Evolutionary conservation across 1,140 invertebrate species (phyloP).

Genomic region (Plutomurus gul): DNA sequence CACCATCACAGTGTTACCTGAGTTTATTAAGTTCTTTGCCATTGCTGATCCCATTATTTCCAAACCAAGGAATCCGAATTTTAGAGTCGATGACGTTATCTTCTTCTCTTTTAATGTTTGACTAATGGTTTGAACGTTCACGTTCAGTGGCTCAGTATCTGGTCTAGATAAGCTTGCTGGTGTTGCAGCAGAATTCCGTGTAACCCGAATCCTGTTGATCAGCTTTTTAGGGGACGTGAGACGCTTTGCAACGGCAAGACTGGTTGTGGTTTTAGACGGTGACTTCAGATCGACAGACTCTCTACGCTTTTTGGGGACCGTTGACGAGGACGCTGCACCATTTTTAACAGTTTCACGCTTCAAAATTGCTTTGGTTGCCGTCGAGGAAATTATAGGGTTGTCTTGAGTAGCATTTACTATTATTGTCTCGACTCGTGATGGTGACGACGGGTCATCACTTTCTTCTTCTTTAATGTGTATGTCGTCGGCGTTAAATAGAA

Average conservation of each 20-base stretch:
- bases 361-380: too few relatives aligned
- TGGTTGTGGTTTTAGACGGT: too few relatives aligned
- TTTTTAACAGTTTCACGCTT: conserved; percentile 11
- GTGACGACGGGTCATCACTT: too few relatives aligned
- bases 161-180: background rate
- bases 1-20: conserved; percentile 88
- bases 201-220: conserved; percentile 62
- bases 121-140: background rate
- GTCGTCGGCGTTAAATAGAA: background rate
- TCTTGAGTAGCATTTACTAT: too few relatives aligned
- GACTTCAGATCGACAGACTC: background rate
- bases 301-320: conserved; percentile 37
- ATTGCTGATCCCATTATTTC: conserved; percentile 96
- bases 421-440: too few relatives aligned
- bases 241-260: background rate
- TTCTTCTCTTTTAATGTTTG: conserved; percentile 71
- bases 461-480: too few relatives aligned
- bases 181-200: conserved; percentile 63
- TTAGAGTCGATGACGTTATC: conserved; percentile 81
- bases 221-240: conserved; percentile 42
- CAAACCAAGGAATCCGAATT: conserved; percentile 92
- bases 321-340: conserved; percentile 21
- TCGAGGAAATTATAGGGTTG: too few relatives aligned
- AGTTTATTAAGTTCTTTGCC: conserved; percentile 91
- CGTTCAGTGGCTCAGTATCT: background rate